Conservation (phyloP, 2,113 vertebrate genomes). For the Barbus barbus region DNA sequence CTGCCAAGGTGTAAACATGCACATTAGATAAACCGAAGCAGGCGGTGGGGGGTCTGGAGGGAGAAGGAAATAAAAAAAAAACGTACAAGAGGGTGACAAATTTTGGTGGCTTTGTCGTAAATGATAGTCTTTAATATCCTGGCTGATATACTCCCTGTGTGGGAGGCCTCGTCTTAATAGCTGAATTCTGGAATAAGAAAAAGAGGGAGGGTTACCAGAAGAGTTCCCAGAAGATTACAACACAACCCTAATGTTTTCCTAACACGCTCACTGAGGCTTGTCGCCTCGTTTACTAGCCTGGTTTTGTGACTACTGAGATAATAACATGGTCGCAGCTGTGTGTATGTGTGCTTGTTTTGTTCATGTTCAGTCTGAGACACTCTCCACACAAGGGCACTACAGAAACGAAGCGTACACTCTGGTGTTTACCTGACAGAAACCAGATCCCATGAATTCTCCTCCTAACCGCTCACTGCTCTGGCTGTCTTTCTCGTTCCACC, state of each 20-base stretch:
- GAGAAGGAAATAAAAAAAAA: background rate
- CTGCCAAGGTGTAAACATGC: constrained; percentile 17
- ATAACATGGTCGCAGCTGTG: background rate
- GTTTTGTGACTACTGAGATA: constrained; percentile 35
- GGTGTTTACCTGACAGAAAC: constrained; percentile 36
- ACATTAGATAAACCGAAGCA: background rate
- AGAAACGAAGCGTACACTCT: constrained; percentile 7
- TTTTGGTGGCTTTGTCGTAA: background rate
- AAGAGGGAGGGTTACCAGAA: background rate
- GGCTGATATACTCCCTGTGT: constrained; percentile 20
- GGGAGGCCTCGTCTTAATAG: background rate
- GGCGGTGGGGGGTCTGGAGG: background rate
- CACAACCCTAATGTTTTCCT: constrained; percentile 31
- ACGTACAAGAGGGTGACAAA: background rate
- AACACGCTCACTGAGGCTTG: constrained; percentile 14
- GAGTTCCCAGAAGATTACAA: constrained; percentile 19
- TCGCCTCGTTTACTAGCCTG: constrained; percentile 11
- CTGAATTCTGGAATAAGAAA: constrained; percentile 6
- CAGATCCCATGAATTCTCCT: constrained; percentile 35
- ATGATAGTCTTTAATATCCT: constrained; percentile 15
- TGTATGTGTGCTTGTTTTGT: background rate
- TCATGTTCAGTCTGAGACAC: background rate
- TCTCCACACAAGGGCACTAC: constrained; percentile 12
- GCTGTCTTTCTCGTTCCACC: constrained; percentile 43
- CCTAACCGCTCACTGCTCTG: constrained; percentile 23